phyloP scores from a whole-genome alignment of 1,140 invertebrate genomes.

The Cotesia glomerata region DNA sequence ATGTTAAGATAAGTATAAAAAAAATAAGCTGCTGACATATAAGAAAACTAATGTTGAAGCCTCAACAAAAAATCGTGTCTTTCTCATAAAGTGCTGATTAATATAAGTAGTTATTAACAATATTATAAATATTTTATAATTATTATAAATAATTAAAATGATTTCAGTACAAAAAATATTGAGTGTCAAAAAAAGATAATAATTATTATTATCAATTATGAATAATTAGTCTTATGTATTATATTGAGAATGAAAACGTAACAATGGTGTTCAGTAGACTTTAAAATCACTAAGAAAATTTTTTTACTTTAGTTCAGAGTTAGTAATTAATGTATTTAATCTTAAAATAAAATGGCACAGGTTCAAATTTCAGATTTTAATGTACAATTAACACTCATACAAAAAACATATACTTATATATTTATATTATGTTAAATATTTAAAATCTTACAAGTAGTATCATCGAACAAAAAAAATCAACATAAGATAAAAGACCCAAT shows the following conservation, averaged over 20 bases:
- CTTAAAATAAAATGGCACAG: conserved; percentile 33
- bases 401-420: conserved; percentile 14
- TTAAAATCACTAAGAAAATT: conserved; percentile 40
- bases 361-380: conserved; percentile 13
- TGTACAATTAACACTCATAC: background rate
- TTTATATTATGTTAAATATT: conserved; percentile 6
- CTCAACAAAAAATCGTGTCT: conserved; percentile 5
- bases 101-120: too few species aligned
- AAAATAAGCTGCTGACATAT: conserved; percentile 4
- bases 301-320: conserved; percentile 47
- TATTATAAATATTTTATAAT: background rate
- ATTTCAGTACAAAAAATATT: conserved; percentile 13
- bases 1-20: conserved; percentile 1
- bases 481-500: too few species aligned
- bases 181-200: background rate
- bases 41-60: background rate
- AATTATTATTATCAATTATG: background rate
- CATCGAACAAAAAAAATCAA: background rate
- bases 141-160: conserved; percentile 9
- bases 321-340: conserved; percentile 36
- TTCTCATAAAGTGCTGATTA: conserved; percentile 6
- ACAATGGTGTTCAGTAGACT: conserved; percentile 46
- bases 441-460: background rate
- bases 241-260: conserved; percentile 28
- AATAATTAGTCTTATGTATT: conserved; percentile 3